Percentiles rank a stretch among this genome's conserved stretches.
Evolutionary conservation across 2,797 vertebrate genomes (phyloP).

Genomic region (Podarcis lilfordi): DNA sequence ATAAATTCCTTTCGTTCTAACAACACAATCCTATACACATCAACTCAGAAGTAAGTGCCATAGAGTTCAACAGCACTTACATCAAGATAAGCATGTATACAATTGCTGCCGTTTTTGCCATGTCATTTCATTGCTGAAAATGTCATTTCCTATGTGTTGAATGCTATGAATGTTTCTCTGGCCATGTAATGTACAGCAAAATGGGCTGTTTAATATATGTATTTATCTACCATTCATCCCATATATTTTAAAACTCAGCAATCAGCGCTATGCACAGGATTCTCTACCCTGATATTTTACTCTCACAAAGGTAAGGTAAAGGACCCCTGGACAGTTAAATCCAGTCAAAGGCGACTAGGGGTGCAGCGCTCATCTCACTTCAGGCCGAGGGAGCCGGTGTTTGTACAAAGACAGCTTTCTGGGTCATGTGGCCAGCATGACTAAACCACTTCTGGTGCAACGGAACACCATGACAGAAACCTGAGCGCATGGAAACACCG

Average conservation of each 20-base stretch:
- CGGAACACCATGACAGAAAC: too few relatives aligned
- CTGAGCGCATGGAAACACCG: too few relatives aligned
- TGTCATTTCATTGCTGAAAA: not conserved
- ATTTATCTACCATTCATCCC: not conserved
- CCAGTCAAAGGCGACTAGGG: too few relatives aligned
- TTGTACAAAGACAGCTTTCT: too few relatives aligned
- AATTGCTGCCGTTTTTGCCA: not conserved
- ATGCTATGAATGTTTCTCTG: not conserved
- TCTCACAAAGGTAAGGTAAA: not conserved
- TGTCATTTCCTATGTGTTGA: not conserved
- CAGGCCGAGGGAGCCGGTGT: too few relatives aligned
- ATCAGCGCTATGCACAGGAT: not conserved
- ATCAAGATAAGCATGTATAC: not conserved
- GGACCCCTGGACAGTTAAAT: too few relatives aligned
- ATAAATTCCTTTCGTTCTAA: not conserved
- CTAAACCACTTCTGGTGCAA: too few relatives aligned
- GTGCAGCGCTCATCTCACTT: too few relatives aligned
- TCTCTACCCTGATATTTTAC: not conserved
- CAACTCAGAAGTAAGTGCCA: not conserved
- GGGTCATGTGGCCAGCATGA: too few relatives aligned
- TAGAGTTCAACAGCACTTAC: too few relatives aligned
- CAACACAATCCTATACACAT: not conserved
- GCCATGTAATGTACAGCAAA: not conserved
- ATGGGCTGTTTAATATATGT: slow-evolving; percentile 16
- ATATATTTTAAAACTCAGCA: not conserved